These are phyloP conservation scores for Gastrophryne carolinensis DNA, from an alignment of 2,797 vertebrate genomes.

Conservation along the genomic window DNA sequence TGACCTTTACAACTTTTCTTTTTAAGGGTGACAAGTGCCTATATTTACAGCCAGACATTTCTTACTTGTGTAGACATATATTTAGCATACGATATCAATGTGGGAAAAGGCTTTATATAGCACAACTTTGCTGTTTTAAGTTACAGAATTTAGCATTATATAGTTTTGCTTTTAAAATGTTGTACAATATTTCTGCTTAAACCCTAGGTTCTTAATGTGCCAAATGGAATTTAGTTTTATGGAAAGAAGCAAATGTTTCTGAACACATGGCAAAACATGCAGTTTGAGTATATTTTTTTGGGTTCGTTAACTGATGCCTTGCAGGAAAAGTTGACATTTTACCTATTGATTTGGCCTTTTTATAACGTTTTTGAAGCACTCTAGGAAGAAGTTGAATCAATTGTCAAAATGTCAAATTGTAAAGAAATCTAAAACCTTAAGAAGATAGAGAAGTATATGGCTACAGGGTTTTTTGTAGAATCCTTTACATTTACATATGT, in stretches of 20 bases:
- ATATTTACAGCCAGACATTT: not conserved
- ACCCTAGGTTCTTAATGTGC: not conserved
- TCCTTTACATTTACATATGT: too few species aligned
- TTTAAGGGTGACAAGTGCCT: not conserved
- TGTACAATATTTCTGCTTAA: not conserved
- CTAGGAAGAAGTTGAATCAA: conserved; percentile 28
- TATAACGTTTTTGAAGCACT: conserved; percentile 24
- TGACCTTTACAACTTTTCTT: not conserved
- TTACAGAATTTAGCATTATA: too few species aligned
- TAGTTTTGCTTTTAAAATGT: too few species aligned
- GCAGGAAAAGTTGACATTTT: conserved; percentile 39
- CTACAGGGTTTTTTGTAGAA: not conserved
- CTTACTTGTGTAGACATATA: too few species aligned
- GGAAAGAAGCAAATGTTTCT: conserved; percentile 7
- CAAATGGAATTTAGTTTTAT: not conserved
- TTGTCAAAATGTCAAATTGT: conserved; percentile 34
- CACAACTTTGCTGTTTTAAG: too few species aligned
- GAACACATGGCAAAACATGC: not conserved
- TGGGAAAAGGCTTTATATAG: too few species aligned
- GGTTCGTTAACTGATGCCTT: conserved; percentile 32
- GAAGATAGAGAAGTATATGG: not conserved
- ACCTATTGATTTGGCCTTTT: conserved; percentile 34
- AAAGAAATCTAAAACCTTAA: conserved; percentile 11
- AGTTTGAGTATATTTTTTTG: conserved; percentile 6
- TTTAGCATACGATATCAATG: too few species aligned